Evolutionary conservation across 30 jellyfish, hydroid and myxozoan species (phyloP).

Genomic region (Turritopsis dohrnii): DNA sequence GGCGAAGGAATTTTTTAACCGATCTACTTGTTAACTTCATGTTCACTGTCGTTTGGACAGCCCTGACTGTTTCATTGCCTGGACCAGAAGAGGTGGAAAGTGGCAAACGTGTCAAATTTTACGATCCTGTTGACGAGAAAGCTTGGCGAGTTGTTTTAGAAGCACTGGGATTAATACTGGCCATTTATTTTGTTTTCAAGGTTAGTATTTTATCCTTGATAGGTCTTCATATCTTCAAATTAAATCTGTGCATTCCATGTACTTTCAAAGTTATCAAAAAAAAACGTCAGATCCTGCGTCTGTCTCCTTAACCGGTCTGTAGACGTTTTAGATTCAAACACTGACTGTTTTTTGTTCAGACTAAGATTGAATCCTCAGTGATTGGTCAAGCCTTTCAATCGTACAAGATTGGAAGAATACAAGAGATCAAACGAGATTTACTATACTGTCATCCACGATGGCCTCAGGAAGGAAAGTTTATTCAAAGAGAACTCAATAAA

Average conservation of each 20-base stretch:
- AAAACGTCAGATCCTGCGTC: no score
- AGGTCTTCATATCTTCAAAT: neutral
- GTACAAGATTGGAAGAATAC: constrained; percentile 18
- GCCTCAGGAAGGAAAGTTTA: constrained; percentile 41
- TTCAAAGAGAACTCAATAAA: constrained; percentile 25
- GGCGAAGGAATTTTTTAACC: constrained; percentile 81
- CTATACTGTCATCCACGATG: constrained; percentile 47
- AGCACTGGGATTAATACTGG: constrained; percentile 83
- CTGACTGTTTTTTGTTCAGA: constrained; percentile 16
- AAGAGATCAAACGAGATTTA: constrained; percentile 38
- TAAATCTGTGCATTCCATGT: neutral
- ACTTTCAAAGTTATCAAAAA: no score
- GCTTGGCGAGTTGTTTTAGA: constrained; percentile 94
- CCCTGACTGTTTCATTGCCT: constrained; percentile 75
- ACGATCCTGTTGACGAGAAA: constrained; percentile 62
- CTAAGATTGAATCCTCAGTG: constrained; percentile 18
- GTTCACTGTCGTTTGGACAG: constrained; percentile 89
- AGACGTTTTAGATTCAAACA: no score
- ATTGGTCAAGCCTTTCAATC: neutral
- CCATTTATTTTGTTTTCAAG: constrained; percentile 76
- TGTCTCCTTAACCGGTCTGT: no score
- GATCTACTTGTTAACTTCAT: constrained; percentile 60
- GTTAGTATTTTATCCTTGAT: constrained; percentile 30
- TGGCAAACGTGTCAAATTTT: constrained; percentile 30
- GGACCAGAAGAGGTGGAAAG: constrained; percentile 31